Conservation (phyloP, 2,113 vertebrate species). For the Ptyas mucosa region DNA sequence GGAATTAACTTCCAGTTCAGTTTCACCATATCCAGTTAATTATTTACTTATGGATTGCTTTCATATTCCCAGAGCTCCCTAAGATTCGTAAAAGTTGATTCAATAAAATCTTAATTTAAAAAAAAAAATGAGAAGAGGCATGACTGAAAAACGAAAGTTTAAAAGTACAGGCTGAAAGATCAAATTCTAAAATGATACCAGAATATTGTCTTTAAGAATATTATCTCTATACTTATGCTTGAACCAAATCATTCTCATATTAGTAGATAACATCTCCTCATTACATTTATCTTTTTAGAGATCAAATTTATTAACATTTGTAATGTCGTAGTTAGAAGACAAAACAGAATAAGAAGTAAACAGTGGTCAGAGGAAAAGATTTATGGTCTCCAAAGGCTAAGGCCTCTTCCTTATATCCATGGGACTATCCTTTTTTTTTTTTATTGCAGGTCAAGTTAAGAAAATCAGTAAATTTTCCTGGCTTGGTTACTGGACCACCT, state of each 20-base stretch:
- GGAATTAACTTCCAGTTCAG: neutral
- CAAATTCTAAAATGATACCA: neutral
- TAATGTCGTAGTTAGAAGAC: fast-evolving
- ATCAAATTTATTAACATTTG: neutral
- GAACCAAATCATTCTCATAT: neutral
- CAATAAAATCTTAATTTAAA: neutral
- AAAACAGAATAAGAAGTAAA: neutral
- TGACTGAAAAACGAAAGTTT: neutral
- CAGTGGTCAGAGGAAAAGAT: neutral
- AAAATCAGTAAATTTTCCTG: neutral
- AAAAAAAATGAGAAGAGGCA: neutral
- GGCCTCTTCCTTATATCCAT: neutral
- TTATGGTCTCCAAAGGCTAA: fast-evolving
- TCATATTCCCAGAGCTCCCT: neutral
- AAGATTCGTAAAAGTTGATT: neutral
- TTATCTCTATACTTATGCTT: neutral
- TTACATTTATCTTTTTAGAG: neutral
- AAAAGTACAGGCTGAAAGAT: neutral
- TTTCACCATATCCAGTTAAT: neutral
- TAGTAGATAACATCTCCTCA: neutral
- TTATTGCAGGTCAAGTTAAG: neutral
- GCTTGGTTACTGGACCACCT: neutral
- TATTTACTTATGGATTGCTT: neutral
- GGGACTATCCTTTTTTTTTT: neutral
- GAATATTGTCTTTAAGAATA: neutral